Evolutionary conservation across 2,113 vertebrate species (phyloP).

Genomic region (Myxocyprinus asiaticus): DNA sequence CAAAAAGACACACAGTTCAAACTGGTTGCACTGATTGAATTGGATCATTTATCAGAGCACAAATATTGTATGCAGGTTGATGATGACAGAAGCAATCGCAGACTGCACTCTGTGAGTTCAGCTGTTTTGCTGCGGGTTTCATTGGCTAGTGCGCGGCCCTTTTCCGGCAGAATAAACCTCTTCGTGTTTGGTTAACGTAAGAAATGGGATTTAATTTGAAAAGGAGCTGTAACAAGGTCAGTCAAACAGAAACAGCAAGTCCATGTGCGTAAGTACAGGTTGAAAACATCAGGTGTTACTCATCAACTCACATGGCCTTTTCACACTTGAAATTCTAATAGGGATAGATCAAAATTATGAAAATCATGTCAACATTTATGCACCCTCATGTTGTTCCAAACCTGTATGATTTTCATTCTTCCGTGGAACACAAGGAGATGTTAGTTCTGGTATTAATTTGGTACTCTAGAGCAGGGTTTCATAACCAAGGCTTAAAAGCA

Average conservation of each 20-base stretch:
- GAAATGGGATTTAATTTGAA: slow-evolving; percentile 43
- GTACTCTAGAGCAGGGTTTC: no score
- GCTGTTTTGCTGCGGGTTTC: slow-evolving; percentile 27
- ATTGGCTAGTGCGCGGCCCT: slow-evolving; percentile 22
- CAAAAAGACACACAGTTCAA: slow-evolving; percentile 14
- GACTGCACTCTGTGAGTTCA: slow-evolving; percentile 37
- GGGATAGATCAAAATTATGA: no score
- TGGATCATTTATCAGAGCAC: slow-evolving; percentile 55
- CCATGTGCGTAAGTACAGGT: no score
- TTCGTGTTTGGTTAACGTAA: slow-evolving; percentile 36
- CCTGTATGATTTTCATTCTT: no score
- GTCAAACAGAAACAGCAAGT: slow-evolving; percentile 24
- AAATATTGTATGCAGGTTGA: slow-evolving; percentile 37
- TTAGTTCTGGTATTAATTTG: no score
- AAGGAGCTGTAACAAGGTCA: slow-evolving; percentile 37
- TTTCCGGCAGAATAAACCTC: slow-evolving; percentile 31
- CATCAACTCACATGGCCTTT: no score
- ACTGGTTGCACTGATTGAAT: slow-evolving; percentile 52
- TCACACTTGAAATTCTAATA: no score
- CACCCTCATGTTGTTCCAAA: no score
- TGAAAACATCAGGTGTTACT: no score
- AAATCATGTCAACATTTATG: no score
- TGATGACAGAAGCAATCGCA: slow-evolving; percentile 43
- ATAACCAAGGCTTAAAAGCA: no score
- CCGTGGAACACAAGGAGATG: no score